Evolutionary conservation across 2,797 vertebrate species (phyloP), one percentile per base, ranked within the genome.

Genomic region (Anas georgica): DNA sequence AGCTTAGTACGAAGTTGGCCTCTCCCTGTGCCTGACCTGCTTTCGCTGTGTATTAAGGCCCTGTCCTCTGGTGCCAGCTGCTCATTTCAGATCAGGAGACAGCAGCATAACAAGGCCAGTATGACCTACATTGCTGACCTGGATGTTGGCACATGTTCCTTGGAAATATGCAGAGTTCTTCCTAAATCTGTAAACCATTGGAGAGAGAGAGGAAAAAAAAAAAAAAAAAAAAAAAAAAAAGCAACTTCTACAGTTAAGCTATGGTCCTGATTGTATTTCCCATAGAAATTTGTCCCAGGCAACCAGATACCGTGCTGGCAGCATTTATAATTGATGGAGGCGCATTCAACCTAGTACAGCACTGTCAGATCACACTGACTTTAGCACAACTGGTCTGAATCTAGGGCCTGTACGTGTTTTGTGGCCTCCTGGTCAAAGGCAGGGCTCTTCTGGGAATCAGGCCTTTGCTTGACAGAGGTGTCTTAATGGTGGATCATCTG

Each of bases 51-150:
- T 21, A 41, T 79, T 67, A 56, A 59, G 33, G n/a, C 31, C 12
- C 6, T 29, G 54, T 86, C 17, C 35, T 74, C 58, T 54, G 29
- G 66, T 92, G 50, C 45, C 75, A 59, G 13, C 56, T 75, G 39
- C 52, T 84, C 31, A 18, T 63, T 83, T 73, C 48, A 39, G 55
- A 88, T 88, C 77, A 83, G 46, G 73, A 72, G 39, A 69, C 17
- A 28, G 39, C 21, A 72, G 15, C 0, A 7, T 35, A 75, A 66
- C 35, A 60, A 79, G 35, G 50, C 23, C 41, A 48, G 29, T 0
- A 0, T 66, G 83, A 79, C 37, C 80, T 73, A 39, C 78, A 86
- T 33, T 69, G 37, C 41, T 94, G 68, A 56, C 75, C 64, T 92
- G 93, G 58, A 35, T 91, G 62, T 15, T 68, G 39, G 26, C 31